phyloP scores from a whole-genome alignment of 2,888 invertebrate species.

The Melipona bicolor region DNA sequence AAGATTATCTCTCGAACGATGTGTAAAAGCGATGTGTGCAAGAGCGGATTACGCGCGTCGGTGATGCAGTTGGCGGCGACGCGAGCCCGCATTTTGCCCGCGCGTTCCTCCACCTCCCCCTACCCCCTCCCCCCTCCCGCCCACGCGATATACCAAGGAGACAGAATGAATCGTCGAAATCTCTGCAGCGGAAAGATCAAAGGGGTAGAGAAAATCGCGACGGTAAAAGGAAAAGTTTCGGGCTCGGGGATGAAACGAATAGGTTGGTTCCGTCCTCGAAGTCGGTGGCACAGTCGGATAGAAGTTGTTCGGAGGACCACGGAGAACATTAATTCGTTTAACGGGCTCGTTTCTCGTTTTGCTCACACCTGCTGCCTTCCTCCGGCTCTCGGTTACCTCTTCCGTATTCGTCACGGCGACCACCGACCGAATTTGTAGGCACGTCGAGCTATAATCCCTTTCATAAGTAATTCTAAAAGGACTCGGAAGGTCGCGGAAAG shows the following conservation, averaged over 20 bases:
- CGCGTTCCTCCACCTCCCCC: neutral
- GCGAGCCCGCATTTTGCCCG: neutral
- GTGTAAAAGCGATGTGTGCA: neutral
- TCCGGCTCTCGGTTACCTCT: neutral
- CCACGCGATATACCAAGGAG: neutral
- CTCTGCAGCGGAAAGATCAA: neutral
- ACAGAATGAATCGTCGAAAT: neutral
- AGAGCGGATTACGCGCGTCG: neutral
- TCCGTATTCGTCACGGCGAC: neutral
- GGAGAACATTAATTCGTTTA: slow-evolving; percentile 69
- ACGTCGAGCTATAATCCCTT: neutral
- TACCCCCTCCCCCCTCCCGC: too few relatives aligned
- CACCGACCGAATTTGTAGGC: neutral
- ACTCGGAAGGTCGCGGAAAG: too few relatives aligned
- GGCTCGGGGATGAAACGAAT: slow-evolving; percentile 41
- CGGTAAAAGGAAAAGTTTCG: slow-evolving; percentile 55
- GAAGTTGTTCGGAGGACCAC: slow-evolving; percentile 57
- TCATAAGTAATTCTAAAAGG: neutral
- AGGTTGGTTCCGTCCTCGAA: slow-evolving; percentile 17
- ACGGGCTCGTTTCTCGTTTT: slow-evolving; percentile 66
- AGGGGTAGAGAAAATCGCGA: slow-evolving; percentile 3
- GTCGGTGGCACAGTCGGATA: slow-evolving; percentile 32
- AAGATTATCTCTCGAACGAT: neutral
- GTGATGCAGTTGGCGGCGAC: neutral
- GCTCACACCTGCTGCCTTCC: slow-evolving; percentile 51